These are phyloP conservation scores for Takifugu bimaculatus DNA, from an alignment of 2,113 vertebrate species.

Conservation along the genomic window DNA sequence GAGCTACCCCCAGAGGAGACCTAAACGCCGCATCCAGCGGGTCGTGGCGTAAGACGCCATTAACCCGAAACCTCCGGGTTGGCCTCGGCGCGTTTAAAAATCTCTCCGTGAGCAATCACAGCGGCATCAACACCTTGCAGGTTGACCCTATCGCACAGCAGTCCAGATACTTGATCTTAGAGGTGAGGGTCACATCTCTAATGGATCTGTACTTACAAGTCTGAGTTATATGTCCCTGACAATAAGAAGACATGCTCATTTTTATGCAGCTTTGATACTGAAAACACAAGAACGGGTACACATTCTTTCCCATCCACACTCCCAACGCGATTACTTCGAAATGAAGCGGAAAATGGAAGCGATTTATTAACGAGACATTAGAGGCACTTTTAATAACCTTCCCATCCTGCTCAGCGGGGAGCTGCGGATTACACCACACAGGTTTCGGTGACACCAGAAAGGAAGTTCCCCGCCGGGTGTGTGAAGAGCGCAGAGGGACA, in stretches of 20 bases:
- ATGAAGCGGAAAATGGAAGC: constrained; percentile 80
- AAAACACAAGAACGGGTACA: constrained; percentile 61
- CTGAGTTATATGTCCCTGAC: constrained; percentile 53
- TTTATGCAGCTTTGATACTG: constrained; percentile 65
- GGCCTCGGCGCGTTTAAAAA: constrained; percentile 58
- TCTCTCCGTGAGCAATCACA: constrained; percentile 65
- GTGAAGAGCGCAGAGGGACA: constrained; percentile 78
- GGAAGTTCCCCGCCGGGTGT: constrained; percentile 80
- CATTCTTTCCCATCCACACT: constrained; percentile 67
- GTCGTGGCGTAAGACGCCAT: constrained; percentile 67
- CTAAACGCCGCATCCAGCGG: constrained; percentile 53
- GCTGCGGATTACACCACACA: constrained; percentile 79
- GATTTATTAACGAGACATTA: constrained; percentile 82
- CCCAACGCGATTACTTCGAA: constrained; percentile 70
- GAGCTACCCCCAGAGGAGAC: constrained; percentile 68
- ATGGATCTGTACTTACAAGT: constrained; percentile 64
- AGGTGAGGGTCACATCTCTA: constrained; percentile 67
- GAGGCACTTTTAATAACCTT: constrained; percentile 79
- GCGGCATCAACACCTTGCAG: constrained; percentile 54
- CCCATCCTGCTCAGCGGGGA: constrained; percentile 77
- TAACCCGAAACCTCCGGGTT: constrained; percentile 61
- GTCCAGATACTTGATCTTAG: constrained; percentile 52
- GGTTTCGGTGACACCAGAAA: constrained; percentile 84
- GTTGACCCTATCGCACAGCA: constrained; percentile 58
- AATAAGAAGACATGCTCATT: constrained; percentile 63